These are phyloP conservation scores for Chrysotoxum bicinctum DNA, from an alignment of 2,888 invertebrate species.

Conservation along the genomic window DNA sequence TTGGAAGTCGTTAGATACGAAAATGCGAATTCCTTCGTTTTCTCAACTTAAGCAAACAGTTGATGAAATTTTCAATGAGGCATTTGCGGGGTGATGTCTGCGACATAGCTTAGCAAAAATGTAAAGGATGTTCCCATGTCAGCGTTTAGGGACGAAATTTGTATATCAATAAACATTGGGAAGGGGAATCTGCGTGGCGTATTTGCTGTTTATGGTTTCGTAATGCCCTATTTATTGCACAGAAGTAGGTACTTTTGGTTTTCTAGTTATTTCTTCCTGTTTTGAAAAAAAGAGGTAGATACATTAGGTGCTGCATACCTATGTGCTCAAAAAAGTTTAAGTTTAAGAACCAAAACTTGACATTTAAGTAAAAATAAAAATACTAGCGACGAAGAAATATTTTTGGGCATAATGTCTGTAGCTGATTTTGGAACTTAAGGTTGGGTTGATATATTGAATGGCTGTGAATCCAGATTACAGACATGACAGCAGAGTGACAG, in stretches of 20 bases:
- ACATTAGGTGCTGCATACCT: no score
- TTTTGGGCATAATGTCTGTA: no score
- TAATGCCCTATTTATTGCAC: neutral
- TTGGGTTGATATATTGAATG: no score
- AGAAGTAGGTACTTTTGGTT: neutral
- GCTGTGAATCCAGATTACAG: no score
- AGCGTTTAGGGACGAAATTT: neutral
- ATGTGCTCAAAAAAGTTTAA: no score
- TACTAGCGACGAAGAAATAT: no score
- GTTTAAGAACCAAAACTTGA: no score
- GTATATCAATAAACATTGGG: neutral
- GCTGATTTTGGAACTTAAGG: no score
- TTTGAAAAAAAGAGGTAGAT: no score
- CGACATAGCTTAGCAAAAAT: neutral
- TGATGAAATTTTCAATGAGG: constrained; percentile 24
- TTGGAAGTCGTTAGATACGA: neutral
- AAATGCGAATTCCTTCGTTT: neutral
- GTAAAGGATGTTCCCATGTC: neutral
- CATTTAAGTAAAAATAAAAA: no score
- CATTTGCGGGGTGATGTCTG: neutral
- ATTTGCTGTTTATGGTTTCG: neutral
- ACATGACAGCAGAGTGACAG: no score
- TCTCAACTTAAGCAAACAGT: neutral
- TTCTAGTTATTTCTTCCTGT: neutral
- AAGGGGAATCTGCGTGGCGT: neutral